phyloP scores from a whole-genome alignment of 2,113 vertebrate species.

The Loxodonta africana region DNA sequence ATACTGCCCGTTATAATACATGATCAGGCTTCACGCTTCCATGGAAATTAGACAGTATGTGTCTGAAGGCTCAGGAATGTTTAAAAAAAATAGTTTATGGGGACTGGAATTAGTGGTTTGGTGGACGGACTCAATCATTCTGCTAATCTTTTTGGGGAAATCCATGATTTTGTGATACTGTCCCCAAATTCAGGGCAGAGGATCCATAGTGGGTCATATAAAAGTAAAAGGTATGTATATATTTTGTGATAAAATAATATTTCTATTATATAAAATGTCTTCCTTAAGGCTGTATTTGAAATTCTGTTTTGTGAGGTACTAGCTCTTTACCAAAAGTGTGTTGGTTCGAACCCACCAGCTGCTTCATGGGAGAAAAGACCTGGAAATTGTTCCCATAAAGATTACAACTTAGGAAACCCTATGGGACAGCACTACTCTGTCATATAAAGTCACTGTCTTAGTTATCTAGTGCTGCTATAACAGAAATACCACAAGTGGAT shows the following conservation, averaged over 20 bases:
- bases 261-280: neutral
- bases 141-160: neutral
- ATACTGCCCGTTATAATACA: neutral
- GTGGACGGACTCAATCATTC: neutral
- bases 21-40: neutral
- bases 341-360: too few species aligned
- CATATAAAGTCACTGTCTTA: too few species aligned
- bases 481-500: too few species aligned
- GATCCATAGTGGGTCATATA: neutral
- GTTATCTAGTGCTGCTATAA: too few species aligned
- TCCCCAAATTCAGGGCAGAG: neutral
- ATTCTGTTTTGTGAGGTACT: constrained; percentile 1
- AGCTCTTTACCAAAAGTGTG: neutral
- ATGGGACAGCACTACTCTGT: too few species aligned
- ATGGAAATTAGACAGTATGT: neutral
- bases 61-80: neutral
- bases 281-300: constrained; percentile 29
- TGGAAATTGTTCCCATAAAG: too few species aligned
- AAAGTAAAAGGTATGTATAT: neutral
- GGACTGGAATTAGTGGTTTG: neutral
- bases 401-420: too few species aligned
- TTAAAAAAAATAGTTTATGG: neutral
- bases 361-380: too few species aligned
- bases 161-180: neutral
- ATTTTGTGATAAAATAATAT: neutral